A percentile compares a stretch with the other conserved stretches of the same genome.
Evolutionary conservation across 1,140 invertebrate species (phyloP).

Genomic region (Zaprionus gabonicus): DNA sequence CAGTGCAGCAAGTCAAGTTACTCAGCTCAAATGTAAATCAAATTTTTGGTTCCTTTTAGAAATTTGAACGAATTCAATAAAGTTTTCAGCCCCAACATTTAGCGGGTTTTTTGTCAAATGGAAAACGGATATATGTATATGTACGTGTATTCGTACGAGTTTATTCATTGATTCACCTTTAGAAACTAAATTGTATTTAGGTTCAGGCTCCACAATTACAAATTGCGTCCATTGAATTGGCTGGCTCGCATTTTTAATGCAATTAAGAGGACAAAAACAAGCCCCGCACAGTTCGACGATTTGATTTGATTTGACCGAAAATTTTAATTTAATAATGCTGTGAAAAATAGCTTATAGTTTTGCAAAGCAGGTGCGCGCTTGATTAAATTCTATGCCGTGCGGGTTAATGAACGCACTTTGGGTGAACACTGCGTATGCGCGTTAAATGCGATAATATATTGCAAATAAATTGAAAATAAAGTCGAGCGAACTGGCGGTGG

Average conservation of each 20-base stretch:
- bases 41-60: too few relatives aligned
- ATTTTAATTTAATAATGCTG: conserved; percentile 61
- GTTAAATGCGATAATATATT: conserved; percentile 61
- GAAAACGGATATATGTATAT: not conserved
- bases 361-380: conserved; percentile 40
- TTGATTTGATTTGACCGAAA: conserved; percentile 25
- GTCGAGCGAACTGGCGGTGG: conserved; percentile 32
- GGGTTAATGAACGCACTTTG: conserved; percentile 5
- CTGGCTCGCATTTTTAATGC: conserved; percentile 60
- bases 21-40: too few relatives aligned
- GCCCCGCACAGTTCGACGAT: not conserved
- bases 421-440: not conserved
- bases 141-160: not conserved
- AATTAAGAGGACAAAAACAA: conserved; percentile 51
- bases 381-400: conserved; percentile 62
- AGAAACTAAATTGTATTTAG: conserved; percentile 6
- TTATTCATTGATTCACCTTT: not conserved
- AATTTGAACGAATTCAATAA: not conserved
- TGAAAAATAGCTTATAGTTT: conserved; percentile 53
- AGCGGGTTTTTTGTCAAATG: too few relatives aligned
- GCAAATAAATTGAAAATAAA: conserved; percentile 48
- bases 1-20: too few relatives aligned
- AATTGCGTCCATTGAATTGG: conserved; percentile 16
- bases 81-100: too few relatives aligned
- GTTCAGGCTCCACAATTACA: conserved; percentile 7